Percentiles rank a stretch among this genome's conserved stretches.
These are phyloP conservation scores for Araneus ventricosus DNA, from an alignment of 1,140 invertebrate species.

Conservation along the genomic window DNA sequence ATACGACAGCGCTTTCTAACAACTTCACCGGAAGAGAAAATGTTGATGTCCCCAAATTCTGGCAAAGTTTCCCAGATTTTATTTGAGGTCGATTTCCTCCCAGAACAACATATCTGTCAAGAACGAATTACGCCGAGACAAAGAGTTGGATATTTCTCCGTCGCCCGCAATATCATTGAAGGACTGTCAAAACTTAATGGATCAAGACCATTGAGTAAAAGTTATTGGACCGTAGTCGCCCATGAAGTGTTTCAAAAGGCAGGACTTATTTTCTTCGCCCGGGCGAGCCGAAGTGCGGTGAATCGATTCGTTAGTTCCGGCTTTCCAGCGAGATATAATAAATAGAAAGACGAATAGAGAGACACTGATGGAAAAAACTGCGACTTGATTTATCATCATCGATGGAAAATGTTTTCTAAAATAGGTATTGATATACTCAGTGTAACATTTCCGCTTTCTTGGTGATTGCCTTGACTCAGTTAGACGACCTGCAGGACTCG, in stretches of 20 bases:
- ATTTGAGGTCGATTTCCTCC: background rate
- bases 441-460: constrained; percentile 10
- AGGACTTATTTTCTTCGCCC: background rate
- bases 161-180: constrained; percentile 8
- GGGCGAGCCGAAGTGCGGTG: constrained; percentile 21
- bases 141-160: background rate
- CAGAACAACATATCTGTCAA: background rate
- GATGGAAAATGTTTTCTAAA: constrained; percentile 72
- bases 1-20: too few relatives aligned
- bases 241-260: constrained; percentile 34
- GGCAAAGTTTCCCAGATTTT: background rate
- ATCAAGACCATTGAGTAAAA: constrained; percentile 44
- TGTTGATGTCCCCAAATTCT: background rate
- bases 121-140: background rate
- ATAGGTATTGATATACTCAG: constrained; percentile 53
- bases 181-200: constrained; percentile 63
- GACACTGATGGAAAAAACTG: background rate
- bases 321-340: background rate
- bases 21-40: too few relatives aligned
- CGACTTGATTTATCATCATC: constrained; percentile 47
- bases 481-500: background rate
- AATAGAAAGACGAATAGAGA: too few relatives aligned
- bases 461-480: background rate
- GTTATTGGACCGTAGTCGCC: constrained; percentile 41
- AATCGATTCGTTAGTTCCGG: constrained; percentile 51